A percentile compares a stretch with the other conserved stretches of the same genome.
Conservation (phyloP, 2,888 invertebrate genomes). For the Tiliacea aurago region DNA sequence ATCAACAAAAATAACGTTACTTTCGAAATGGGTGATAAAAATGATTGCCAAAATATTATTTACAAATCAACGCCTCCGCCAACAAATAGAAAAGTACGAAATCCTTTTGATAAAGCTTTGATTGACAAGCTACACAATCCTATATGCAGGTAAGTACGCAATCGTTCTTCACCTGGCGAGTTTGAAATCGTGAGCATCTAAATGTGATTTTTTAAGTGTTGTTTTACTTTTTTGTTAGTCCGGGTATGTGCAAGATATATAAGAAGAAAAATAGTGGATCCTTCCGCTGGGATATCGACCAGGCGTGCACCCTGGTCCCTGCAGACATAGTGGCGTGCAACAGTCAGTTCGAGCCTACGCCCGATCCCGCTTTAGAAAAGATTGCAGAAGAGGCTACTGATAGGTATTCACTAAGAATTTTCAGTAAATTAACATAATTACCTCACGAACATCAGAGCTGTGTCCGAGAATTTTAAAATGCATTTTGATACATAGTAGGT, state of each 20-base stretch:
- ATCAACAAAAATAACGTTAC: slow-evolving; percentile 76
- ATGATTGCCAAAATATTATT: slow-evolving; percentile 77
- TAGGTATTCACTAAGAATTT: slow-evolving; percentile 76
- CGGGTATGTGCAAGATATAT: slow-evolving; percentile 89
- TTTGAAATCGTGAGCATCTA: neutral
- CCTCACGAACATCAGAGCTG: no score
- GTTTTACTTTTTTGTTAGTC: slow-evolving; percentile 71
- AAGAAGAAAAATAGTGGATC: slow-evolving; percentile 81
- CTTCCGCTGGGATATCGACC: slow-evolving; percentile 93
- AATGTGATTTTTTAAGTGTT: neutral
- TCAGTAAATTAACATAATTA: neutral
- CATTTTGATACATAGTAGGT: no score
- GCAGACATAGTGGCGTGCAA: slow-evolving; percentile 92
- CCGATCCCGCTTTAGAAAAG: slow-evolving; percentile 92
- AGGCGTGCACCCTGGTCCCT: slow-evolving; percentile 92
- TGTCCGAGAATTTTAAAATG: neutral
- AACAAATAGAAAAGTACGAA: slow-evolving; percentile 88
- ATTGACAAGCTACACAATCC: slow-evolving; percentile 92
- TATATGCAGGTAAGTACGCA: slow-evolving; percentile 91
- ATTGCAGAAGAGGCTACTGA: slow-evolving; percentile 93
- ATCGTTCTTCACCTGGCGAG: neutral
- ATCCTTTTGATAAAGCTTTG: slow-evolving; percentile 93
- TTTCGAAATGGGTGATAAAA: slow-evolving; percentile 86
- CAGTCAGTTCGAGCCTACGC: slow-evolving; percentile 91
- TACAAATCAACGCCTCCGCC: slow-evolving; percentile 85